Percentiles rank a stretch among this genome's conserved stretches.
phyloP scores from a whole-genome alignment of 2,113 vertebrate species.

The Lycocorax pyrrhopterus region DNA sequence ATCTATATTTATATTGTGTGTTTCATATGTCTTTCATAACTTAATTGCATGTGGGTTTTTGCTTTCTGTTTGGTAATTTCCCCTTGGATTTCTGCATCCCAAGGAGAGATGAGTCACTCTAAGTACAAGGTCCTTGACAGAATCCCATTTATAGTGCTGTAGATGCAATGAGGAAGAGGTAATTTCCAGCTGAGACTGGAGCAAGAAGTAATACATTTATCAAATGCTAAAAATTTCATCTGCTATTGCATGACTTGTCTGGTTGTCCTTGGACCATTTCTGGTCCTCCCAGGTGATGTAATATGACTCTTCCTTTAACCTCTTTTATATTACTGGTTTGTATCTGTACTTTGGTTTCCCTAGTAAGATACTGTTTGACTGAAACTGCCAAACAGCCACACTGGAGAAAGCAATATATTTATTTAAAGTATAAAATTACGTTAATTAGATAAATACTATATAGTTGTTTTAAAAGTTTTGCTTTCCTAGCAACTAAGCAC shows the following conservation, averaged over 20 bases:
- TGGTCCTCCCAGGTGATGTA: neutral
- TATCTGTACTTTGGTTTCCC: neutral
- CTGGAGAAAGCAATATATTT: neutral
- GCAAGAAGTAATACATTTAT: neutral
- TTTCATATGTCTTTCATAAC: neutral
- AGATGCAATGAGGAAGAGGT: neutral
- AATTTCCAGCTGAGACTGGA: neutral
- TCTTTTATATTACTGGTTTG: neutral
- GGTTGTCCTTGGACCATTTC: neutral
- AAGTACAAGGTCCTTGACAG: neutral
- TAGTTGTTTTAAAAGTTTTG: neutral
- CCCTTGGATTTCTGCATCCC: fast-evolving
- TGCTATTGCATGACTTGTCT: neutral
- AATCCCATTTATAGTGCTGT: neutral
- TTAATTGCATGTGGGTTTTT: neutral
- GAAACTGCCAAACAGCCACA: neutral
- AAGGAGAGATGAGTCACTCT: neutral
- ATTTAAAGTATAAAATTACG: neutral
- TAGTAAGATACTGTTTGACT: neutral
- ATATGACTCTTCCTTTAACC: neutral
- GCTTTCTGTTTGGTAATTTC: neutral
- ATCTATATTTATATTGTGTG: neutral
- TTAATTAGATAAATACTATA: neutral
- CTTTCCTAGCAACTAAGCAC: neutral
- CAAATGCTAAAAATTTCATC: neutral